These are phyloP conservation scores for Catagonus wagneri DNA, from an alignment of 2,113 vertebrate genomes.

Conservation along the genomic window DNA sequence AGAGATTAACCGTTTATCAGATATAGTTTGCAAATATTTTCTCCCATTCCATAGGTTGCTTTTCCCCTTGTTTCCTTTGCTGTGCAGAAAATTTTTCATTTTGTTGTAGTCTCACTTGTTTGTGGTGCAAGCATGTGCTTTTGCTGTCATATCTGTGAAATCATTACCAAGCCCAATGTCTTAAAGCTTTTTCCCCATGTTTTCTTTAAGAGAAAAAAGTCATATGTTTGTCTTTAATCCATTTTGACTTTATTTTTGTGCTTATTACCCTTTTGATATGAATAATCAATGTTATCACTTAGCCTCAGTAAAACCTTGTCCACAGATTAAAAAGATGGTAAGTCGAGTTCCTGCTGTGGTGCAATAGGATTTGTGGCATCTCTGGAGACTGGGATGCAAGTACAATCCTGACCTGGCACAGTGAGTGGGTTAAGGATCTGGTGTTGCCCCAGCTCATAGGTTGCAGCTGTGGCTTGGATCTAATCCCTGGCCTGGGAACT, in stretches of 20 bases:
- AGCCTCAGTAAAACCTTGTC: conserved; percentile 19
- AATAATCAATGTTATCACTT: background rate
- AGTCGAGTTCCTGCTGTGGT: background rate
- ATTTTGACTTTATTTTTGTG: background rate
- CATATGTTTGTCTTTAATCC: background rate
- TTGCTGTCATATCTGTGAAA: background rate
- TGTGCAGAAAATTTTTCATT: background rate
- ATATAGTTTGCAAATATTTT: background rate
- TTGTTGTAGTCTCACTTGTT: background rate
- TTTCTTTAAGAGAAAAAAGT: background rate
- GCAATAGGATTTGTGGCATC: too few relatives aligned
- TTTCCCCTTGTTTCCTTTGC: background rate
- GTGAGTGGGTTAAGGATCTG: too few relatives aligned
- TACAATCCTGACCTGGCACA: too few relatives aligned
- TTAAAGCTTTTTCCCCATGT: background rate
- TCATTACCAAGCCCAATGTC: background rate
- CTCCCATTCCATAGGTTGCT: background rate
- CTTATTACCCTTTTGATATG: background rate
- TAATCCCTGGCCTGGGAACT: too few relatives aligned
- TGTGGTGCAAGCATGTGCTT: background rate
- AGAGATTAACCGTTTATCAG: background rate
- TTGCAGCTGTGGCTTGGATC: too few relatives aligned
- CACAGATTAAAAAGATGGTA: background rate
- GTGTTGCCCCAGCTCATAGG: too few relatives aligned
- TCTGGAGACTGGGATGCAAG: too few relatives aligned